These are phyloP conservation scores for Deroptyus accipitrinus DNA, from an alignment of 2,113 vertebrate species.

Conservation along the genomic window DNA sequence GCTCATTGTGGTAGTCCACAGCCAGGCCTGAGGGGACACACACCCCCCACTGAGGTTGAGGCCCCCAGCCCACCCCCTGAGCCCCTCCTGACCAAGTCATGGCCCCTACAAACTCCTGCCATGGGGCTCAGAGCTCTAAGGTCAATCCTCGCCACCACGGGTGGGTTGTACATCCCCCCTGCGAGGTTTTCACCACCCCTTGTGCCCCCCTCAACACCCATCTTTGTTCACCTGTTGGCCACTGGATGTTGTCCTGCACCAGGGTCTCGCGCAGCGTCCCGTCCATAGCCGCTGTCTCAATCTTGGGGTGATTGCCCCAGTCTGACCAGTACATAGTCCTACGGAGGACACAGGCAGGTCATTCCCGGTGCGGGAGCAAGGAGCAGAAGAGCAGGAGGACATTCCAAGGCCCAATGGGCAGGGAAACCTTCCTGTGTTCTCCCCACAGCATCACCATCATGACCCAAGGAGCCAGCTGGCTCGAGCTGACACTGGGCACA, in stretches of 20 bases:
- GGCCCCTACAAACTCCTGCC: fast-evolving
- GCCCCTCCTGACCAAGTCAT: background rate
- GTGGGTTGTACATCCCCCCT: fast-evolving
- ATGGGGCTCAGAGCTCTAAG: fast-evolving
- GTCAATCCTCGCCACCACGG: fast-evolving
- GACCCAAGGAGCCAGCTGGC: background rate
- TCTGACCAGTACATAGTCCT: constrained; percentile 99
- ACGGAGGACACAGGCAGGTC: background rate
- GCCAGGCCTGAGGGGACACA: constrained; percentile 83
- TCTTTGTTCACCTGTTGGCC: constrained; percentile 86
- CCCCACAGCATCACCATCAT: fast-evolving
- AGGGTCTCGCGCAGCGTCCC: constrained; percentile 92
- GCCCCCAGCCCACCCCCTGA: fast-evolving
- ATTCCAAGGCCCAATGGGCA: fast-evolving
- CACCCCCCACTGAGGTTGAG: background rate
- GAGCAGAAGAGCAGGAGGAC: background rate
- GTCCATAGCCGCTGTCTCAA: constrained; percentile 96
- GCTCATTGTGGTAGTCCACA: constrained; percentile 94
- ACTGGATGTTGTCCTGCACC: constrained; percentile 95
- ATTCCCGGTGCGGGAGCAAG: background rate
- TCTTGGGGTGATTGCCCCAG: constrained; percentile 98
- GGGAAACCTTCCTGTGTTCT: background rate
- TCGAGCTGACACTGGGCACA: fast-evolving
- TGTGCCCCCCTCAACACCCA: background rate
- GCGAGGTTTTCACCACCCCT: fast-evolving